Evolutionary conservation across 2,888 invertebrate species (phyloP).

Genomic region (Liopterus haemorrhoidalis): DNA sequence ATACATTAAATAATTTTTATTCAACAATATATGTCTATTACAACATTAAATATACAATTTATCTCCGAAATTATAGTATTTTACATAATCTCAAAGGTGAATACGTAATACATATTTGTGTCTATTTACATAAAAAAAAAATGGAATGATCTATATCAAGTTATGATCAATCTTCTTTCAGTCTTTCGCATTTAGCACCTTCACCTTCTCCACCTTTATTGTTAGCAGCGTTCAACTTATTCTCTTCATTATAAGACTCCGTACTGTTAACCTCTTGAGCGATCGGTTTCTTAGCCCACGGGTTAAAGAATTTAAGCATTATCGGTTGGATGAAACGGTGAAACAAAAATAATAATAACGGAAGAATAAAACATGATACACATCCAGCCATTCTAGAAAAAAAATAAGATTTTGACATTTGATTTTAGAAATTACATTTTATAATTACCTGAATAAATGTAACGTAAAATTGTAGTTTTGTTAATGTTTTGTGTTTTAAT

Average conservation of each 20-base stretch:
- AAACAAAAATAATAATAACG: constrained; percentile 74
- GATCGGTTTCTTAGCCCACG: constrained; percentile 54
- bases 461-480: constrained; percentile 4
- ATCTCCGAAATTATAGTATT: too few relatives aligned
- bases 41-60: too few relatives aligned
- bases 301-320: constrained; percentile 74
- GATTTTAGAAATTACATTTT: too few relatives aligned
- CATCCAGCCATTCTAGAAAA: constrained; percentile 54
- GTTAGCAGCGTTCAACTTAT: constrained; percentile 27
- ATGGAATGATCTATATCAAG: neutral
- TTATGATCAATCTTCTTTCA: constrained; percentile 15
- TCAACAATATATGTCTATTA: too few relatives aligned
- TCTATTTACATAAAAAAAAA: constrained; percentile 3
- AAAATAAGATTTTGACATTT: too few relatives aligned
- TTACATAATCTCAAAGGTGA: too few relatives aligned
- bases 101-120: constrained; percentile 2
- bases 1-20: too few relatives aligned
- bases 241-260: constrained; percentile 32
- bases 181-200: too few relatives aligned
- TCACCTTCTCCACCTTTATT: constrained; percentile 9
- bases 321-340: constrained; percentile 80
- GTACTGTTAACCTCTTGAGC: constrained; percentile 23
- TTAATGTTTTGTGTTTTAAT: constrained; percentile 14
- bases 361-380: constrained; percentile 80
- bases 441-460: too few relatives aligned